A percentile compares a stretch with the other conserved stretches of the same genome.
phyloP scores from a whole-genome alignment of 2,797 vertebrate genomes.

The Gallinago stenura region DNA sequence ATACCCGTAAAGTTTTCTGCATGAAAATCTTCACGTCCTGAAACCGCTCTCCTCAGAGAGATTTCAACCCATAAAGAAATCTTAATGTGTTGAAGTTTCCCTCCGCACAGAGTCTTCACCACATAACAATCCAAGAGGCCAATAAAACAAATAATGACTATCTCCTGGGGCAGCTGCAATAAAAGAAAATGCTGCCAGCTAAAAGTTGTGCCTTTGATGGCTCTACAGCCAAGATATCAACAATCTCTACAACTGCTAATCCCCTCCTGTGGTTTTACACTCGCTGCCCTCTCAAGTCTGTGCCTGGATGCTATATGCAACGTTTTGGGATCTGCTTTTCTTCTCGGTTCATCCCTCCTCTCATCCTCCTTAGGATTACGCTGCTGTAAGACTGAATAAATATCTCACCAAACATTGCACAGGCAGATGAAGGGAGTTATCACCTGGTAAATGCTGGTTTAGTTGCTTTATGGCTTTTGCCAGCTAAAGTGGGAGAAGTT shows the following conservation, averaged over 20 bases:
- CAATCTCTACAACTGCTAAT: background rate
- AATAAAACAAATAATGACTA: slow-evolving; percentile 24
- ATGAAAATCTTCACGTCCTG: background rate
- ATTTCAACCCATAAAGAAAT: slow-evolving; percentile 1
- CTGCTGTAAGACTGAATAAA: background rate
- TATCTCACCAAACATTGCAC: background rate
- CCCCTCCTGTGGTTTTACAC: background rate
- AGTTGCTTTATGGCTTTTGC: background rate
- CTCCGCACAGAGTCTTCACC: background rate
- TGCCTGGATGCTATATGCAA: background rate
- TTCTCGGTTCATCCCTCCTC: background rate
- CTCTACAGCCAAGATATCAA: slow-evolving; percentile 4
- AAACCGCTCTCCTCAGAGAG: background rate
- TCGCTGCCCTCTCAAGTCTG: background rate
- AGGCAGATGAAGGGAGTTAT: background rate
- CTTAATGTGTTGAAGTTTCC: background rate
- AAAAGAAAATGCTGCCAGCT: background rate
- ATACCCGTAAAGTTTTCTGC: background rate
- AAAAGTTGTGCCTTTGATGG: slow-evolving; percentile 28
- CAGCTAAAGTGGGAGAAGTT: background rate
- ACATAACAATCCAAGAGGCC: slow-evolving; percentile 4
- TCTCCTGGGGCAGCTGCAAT: slow-evolving; percentile 5
- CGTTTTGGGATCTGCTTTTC: background rate
- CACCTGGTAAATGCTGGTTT: background rate
- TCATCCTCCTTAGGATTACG: background rate